Conservation (phyloP, 2,888 invertebrate genomes). For the Lordiphosa fenestrarum region DNA sequence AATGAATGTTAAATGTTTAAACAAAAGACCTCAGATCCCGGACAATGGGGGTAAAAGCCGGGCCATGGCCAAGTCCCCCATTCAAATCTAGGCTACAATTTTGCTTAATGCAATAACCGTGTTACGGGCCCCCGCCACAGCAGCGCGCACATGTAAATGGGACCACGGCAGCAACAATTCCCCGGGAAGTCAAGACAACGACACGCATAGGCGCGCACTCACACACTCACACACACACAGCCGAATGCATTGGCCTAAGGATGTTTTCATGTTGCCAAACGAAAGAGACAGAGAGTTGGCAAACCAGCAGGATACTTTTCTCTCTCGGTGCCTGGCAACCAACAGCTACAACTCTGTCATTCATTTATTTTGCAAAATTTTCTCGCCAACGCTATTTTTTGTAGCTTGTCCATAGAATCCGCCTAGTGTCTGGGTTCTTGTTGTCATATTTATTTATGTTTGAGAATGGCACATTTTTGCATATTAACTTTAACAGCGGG, state of each 20-base stretch:
- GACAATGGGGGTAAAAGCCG: slow-evolving; percentile 28
- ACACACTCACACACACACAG: slow-evolving; percentile 11
- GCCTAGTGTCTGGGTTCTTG: slow-evolving; percentile 4
- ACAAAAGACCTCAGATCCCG: slow-evolving; percentile 39
- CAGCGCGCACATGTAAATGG: slow-evolving; percentile 52
- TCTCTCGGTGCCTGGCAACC: slow-evolving; percentile 20
- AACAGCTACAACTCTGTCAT: slow-evolving; percentile 16
- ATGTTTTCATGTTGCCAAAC: slow-evolving; percentile 58
- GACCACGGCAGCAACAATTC: slow-evolving; percentile 54
- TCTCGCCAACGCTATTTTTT: slow-evolving; percentile 15
- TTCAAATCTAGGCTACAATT: slow-evolving; percentile 70
- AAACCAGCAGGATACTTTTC: slow-evolving; percentile 34
- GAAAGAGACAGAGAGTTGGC: slow-evolving; percentile 9
- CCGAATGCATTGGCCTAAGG: slow-evolving; percentile 62
- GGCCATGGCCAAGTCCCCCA: slow-evolving; percentile 25
- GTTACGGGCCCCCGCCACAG: slow-evolving; percentile 52
- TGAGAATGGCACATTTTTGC: slow-evolving; percentile 29
- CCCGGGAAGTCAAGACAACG: slow-evolving; percentile 61
- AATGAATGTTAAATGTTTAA: slow-evolving; percentile 64
- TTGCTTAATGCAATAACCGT: slow-evolving; percentile 71
- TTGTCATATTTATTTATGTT: slow-evolving; percentile 31
- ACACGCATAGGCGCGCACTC: slow-evolving; percentile 26
- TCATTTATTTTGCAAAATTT: slow-evolving; percentile 25
- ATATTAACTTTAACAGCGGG: slow-evolving; percentile 5
- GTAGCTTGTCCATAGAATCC: neutral